Evolutionary conservation across 2,113 vertebrate genomes (phyloP), one percentile per base, ranked within the genome.

Genomic region (Arizona elegans): DNA sequence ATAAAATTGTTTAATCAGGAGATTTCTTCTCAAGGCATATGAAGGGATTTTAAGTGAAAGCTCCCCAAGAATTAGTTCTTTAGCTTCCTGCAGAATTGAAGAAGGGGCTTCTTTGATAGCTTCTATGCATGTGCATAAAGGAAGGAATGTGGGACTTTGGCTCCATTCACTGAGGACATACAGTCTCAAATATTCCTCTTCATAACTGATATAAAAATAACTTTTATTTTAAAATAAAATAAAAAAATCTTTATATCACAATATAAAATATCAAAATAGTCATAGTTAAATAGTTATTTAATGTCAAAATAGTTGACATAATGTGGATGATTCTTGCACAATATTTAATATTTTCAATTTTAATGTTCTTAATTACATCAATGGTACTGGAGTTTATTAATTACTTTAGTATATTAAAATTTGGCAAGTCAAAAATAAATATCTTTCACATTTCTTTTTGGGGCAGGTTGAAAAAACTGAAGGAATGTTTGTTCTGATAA

Each of bases 351-450:
- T n/a, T 70, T 70, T n/a, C 62, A 70, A n/a, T 70, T 70, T 70
- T n/a, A 70, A 88, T 56, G 58, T 75, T 94, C 90, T 56, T 94
- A 86, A 89, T 93, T 91, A 12, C 70, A 91, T 92, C 92, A 65
- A 29, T 90, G 55, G 86, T 19, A 81, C 26, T 92, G 85, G 47
- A 50, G 90, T 53, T 56, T 62, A 90, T 94, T 95, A 94, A 89
- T 93, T 93, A 87, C 53, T 93, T 95, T 92, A 94, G 95, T 96
- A 94, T 94, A 95, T 53, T 33, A 56, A 92, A 87, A 86, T 88
- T 91, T 92, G 75, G 87, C 94, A 24, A 19, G 90, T 93, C 91
- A 92, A 93, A 93, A 85, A 91, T 58, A 94, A 91, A 56, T 15
- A n/a, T 87, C 89, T 90, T 3, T 91, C 24, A 33, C 86, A 87